Base-by-base conservation (phyloP, 2,113 vertebrate genomes). In the Porphyrio hochstetteri region DNA sequence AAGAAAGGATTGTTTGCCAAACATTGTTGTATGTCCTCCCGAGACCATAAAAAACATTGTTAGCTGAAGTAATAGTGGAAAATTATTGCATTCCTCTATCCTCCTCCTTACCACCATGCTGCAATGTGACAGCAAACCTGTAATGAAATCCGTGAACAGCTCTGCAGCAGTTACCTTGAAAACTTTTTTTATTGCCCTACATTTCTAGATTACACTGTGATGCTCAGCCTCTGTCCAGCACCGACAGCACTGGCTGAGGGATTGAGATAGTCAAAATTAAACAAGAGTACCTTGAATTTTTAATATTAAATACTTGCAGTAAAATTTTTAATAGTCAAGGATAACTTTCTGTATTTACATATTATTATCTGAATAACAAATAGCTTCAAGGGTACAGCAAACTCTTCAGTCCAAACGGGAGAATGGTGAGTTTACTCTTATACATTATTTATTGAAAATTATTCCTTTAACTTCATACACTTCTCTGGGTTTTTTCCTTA, bases 21-120 rank as follows among this genome's bases (percentile, higher is more conserved):
- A 83, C 27, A 1, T 82, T 46, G 61, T 90, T 89, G 55, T 90
- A 52, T 80, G 83, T 78, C 71, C 92, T 96, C 93, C 82, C 36
- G n/a, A 91, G 92, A 91, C 71, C 86, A 31, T 95, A 93, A 96
- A 95, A 92, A 96, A 92, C 84, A 52, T 70, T 69, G 94, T 96
- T 97, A 94, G 82, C 72, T 77, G 94, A 94, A 95, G 74, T 91
- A 92, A 86, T 76, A 86, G 82, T 31, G 33, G 79, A 36, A 82
- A 96, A 86, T 93, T 20, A 97, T 94, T 95, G 95, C 82, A 70
- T 88, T 88, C 64, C 69, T 77, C 86, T 69, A 2, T 90, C 88
- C 64, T 92, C 38, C 95, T 94, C 89, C 91, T 85, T n/a, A 21
- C 56, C 75, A 61, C 48, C 52, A 52, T 19, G 5, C 90, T 75